Base-by-base conservation (phyloP, 2,113 vertebrate species). In the Corythoichthys haematopterus region DNA sequence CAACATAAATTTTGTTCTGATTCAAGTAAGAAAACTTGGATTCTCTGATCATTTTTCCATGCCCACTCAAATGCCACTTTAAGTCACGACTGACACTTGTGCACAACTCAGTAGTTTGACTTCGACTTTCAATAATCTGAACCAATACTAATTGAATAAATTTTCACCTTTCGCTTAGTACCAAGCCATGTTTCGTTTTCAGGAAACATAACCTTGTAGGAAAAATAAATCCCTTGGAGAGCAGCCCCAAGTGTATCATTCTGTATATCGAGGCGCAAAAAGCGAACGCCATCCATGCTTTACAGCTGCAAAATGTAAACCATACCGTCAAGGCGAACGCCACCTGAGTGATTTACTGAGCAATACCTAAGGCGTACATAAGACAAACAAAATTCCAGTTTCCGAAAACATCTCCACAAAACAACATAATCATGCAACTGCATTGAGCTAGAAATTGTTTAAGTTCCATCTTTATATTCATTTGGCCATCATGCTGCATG, bases 181-280 rank as follows among this genome's bases (percentile, higher is more conserved):
- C 40, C 40, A 43, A 43, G 9, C 40, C 40, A 43, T 43, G 40
- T 43, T 43, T 43, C 16, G 66, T 64, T 76, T 70, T 69, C 75
- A 80, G 71, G 76, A 85, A 74, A 78, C 70, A 57, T 70, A 78
- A 72, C 69, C 65, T 65, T 65, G 40, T 77, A 85, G 88, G 89
- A 86, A 86, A 81, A 87, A 88, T 85, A 85, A 86, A 88, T 88
- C 71, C 69, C 46, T 10, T 28, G 16, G 52, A 64, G 59, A 80
- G 71, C 47, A 33, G 56, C 47, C 81, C 81, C 77, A 35, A 37
- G 77, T 72, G 83, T 70, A 73, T 61, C 2, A 85, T 87, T 86
- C 52, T 65, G 76, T 71, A 33, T 65, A 73, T 74, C 65, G 70
- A 86, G 57, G 71, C 60, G 72, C 83, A 74, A 73, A 77, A 80